Conservation (phyloP, 2,797 vertebrate species). For the Schizopygopsis pylzovi region DNA sequence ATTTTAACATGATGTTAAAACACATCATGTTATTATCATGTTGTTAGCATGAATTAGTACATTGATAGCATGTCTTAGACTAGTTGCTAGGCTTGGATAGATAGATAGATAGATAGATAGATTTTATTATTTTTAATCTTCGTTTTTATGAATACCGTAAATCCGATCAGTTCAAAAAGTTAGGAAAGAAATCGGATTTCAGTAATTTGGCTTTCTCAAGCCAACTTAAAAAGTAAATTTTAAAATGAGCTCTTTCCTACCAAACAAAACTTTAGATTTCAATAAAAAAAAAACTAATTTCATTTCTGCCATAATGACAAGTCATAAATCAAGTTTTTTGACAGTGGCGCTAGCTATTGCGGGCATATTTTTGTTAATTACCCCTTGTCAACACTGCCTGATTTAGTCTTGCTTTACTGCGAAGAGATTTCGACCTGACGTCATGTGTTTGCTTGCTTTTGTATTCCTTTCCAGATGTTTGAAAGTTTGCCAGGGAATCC, state of each 20-base stretch:
- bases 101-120: too few relatives aligned
- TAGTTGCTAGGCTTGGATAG: neutral
- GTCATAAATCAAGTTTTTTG: neutral
- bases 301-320: neutral
- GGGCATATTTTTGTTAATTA: conserved; percentile 37
- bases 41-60: neutral
- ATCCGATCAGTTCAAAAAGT: too few relatives aligned
- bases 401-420: conserved; percentile 58
- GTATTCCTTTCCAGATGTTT: conserved; percentile 73
- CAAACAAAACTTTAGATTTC: conserved; percentile 3
- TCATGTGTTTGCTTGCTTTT: conserved; percentile 61
- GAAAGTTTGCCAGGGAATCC: conserved; percentile 57
- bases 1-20: too few relatives aligned
- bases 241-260: neutral
- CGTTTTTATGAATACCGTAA: too few relatives aligned
- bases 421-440: conserved; percentile 58
- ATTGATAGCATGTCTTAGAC: neutral
- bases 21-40: neutral
- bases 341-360: conserved; percentile 42
- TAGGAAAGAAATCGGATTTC: too few relatives aligned
- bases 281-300: neutral
- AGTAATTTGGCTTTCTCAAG: neutral
- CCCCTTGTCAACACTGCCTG: conserved; percentile 22
- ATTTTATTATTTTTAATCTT: too few relatives aligned
- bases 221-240: neutral